Evolutionary conservation across 2,888 invertebrate genomes (phyloP).

Genomic region (Andricus quercusramuli): DNA sequence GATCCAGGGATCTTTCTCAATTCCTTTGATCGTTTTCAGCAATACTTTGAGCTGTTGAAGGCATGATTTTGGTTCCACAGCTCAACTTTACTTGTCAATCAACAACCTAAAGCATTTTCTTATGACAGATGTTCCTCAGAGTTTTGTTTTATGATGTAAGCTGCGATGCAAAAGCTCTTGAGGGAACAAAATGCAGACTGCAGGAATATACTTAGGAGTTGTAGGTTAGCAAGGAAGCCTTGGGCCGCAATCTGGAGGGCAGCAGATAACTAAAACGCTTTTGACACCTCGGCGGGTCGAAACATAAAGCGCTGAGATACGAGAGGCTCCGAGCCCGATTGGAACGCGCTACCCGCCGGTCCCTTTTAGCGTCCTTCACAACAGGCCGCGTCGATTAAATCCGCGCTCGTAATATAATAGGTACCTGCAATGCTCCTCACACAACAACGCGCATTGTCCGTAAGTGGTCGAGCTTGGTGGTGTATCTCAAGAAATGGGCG

Average conservation of each 20-base stretch:
- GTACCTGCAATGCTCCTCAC: conserved; percentile 54
- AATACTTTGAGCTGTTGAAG: too few relatives aligned
- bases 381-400: conserved; percentile 61
- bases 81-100: too few relatives aligned
- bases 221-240: neutral
- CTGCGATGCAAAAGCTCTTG: neutral
- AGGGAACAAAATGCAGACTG: neutral
- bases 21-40: too few relatives aligned
- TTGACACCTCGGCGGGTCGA: conserved; percentile 65
- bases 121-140: neutral
- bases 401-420: conserved; percentile 59
- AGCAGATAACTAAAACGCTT: conserved; percentile 69
- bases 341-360: conserved; percentile 51
- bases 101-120: too few relatives aligned
- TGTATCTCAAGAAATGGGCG: conserved; percentile 10
- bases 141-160: neutral
- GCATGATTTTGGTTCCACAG: too few relatives aligned
- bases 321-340: conserved; percentile 48
- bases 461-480: conserved; percentile 41
- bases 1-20: too few relatives aligned
- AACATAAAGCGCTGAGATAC: conserved; percentile 67
- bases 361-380: conserved; percentile 53
- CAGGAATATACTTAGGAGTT: neutral
- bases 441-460: conserved; percentile 45
- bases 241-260: conserved; percentile 57